Evolutionary conservation across 2,888 invertebrate species (phyloP), one percentile per base, ranked within the genome.

Genomic region (Agrochola lota): DNA sequence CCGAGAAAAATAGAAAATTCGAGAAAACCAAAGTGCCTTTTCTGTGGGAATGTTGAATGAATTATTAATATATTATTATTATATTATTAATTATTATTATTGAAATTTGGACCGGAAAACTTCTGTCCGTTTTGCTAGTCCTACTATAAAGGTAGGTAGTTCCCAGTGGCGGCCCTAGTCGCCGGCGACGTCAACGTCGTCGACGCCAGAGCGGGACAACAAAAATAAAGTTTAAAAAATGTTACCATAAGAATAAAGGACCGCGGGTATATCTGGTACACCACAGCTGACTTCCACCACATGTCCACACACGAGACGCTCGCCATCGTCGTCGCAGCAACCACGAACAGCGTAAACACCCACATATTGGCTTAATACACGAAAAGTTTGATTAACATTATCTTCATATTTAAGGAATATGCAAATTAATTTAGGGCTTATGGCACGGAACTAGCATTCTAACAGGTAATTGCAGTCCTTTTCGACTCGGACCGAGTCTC

Each of bases 261-360:
- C 79, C 98, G 96, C 1, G 98, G 98, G 91, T 98, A 98, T 74
- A 98, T 97, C 94, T 98, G 98, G 93, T 99, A 99, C 80, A 98
- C 96, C 9, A 98, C 96, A 2, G 97, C 97, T n/a, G 97, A 97
- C 90, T 98, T 97, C 97, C 98, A 98, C 99, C 99, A 99, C 82
- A 97, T 97, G 43, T 90, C 87, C 52, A 91, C 93, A 1, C 76
- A 66, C 40, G 74, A 66, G 6, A 72, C 71, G 49, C 68, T 59
- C 60, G 66, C 68, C 35, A 43, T 49, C 46, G 68, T n/a, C 26
- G 73, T n/a, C 26, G 73, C 78, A 70, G 82, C 79, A 6, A 74
- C 9, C 79, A 85, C 26, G 55, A 74, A 40, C 64, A 81, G 40
- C 57, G 72, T 67, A 2, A 71, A 60, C 71, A 30, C 64, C 66